Percentiles rank a stretch among this genome's conserved stretches.
Conservation (phyloP, 2,113 vertebrate species). For the Gracilinanus agilis region DNA sequence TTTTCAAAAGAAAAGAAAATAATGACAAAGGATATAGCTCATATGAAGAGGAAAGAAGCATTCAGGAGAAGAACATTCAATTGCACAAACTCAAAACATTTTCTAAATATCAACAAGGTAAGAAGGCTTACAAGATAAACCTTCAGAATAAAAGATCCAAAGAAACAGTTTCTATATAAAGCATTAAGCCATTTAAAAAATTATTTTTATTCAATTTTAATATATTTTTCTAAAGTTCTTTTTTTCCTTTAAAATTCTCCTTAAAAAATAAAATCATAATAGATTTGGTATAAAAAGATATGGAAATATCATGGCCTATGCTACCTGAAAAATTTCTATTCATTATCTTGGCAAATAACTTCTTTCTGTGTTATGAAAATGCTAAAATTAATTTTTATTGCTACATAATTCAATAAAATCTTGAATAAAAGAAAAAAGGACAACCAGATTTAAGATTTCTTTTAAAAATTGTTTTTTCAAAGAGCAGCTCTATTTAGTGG, state of each 20-base stretch:
- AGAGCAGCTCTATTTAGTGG: neutral
- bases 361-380: conserved; percentile 2
- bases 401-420: neutral
- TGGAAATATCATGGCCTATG: neutral
- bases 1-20: neutral
- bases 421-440: neutral
- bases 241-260: neutral
- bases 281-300: neutral
- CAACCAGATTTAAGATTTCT: neutral
- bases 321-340: neutral
- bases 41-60: neutral
- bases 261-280: neutral
- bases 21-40: neutral
- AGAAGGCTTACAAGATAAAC: neutral
- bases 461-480: conserved; percentile 2
- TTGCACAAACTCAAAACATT: neutral
- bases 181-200: neutral
- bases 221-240: neutral
- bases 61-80: too few species aligned
- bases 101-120: neutral
- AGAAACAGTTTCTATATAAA: neutral
- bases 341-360: neutral
- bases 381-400: neutral
- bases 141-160: neutral
- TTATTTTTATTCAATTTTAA: neutral